A percentile compares a stretch with the other conserved stretches of the same genome.
Conservation (phyloP, 2,888 invertebrate species). For the Epirrhoe tristata region DNA sequence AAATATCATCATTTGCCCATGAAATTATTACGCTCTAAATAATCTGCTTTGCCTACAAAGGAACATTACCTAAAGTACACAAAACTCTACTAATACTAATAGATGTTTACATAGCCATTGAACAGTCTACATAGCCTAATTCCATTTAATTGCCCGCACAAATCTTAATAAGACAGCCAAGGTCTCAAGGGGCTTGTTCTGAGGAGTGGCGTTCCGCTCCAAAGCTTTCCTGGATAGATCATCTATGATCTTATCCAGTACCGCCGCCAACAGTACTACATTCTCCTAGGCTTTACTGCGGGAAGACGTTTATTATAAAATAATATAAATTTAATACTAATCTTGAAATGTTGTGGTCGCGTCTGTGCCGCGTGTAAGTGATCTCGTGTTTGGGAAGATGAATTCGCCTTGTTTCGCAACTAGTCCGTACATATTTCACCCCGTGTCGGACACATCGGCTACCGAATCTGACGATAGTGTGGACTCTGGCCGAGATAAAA, state of each 20-base stretch:
- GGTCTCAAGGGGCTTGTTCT: slow-evolving; percentile 68
- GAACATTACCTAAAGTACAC: slow-evolving; percentile 15
- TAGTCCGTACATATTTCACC: slow-evolving; percentile 77
- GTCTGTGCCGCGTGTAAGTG: slow-evolving; percentile 34
- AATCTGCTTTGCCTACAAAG: slow-evolving; percentile 22
- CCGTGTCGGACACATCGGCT: slow-evolving; percentile 76
- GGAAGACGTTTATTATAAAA: slow-evolving; percentile 54
- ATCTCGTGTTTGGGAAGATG: slow-evolving; percentile 54
- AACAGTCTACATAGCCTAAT: slow-evolving; percentile 53
- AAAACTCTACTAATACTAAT: slow-evolving; percentile 38
- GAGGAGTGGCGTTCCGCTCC: slow-evolving; percentile 72
- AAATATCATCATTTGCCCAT: slow-evolving; percentile 3
- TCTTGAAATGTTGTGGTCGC: slow-evolving; percentile 21
- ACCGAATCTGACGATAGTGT: slow-evolving; percentile 79
- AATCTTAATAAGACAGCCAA: slow-evolving; percentile 68
- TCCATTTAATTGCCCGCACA: slow-evolving; percentile 59
- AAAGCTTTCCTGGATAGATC: slow-evolving; percentile 55
- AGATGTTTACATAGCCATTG: slow-evolving; percentile 53
- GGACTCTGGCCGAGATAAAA: slow-evolving; percentile 74
- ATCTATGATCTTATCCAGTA: slow-evolving; percentile 65
- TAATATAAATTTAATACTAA: slow-evolving; percentile 13
- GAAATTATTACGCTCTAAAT: slow-evolving; percentile 17
- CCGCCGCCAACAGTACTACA: slow-evolving; percentile 65
- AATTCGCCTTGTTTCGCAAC: slow-evolving; percentile 75
- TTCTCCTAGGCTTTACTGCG: slow-evolving; percentile 62